A percentile compares a stretch with the other conserved stretches of the same genome.
Evolutionary conservation across 2,113 vertebrate species (phyloP).

Genomic region (Muscicapa adusta): DNA sequence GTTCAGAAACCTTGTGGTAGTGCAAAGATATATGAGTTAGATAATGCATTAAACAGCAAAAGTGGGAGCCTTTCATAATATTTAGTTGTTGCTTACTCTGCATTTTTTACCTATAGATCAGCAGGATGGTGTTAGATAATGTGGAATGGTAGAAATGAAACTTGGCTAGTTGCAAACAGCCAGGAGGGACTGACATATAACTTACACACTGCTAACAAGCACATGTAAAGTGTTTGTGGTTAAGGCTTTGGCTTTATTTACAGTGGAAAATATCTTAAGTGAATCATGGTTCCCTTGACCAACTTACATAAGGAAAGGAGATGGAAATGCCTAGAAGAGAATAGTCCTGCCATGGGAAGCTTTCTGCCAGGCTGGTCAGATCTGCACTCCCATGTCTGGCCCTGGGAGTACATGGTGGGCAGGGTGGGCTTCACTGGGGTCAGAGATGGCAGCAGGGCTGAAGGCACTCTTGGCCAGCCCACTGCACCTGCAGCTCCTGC

Average conservation of each 20-base stretch:
- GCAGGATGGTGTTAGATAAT: neutral
- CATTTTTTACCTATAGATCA: neutral
- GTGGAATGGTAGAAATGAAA: slow-evolving; percentile 7
- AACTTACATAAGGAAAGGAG: neutral
- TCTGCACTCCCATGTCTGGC: neutral
- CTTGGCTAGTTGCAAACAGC: neutral
- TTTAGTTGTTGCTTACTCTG: neutral
- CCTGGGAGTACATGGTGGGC: neutral
- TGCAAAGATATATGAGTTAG: neutral
- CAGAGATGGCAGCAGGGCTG: neutral
- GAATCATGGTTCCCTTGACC: neutral
- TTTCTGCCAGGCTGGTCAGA: neutral
- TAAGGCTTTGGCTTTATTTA: neutral
- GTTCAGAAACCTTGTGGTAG: neutral
- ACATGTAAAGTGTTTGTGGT: neutral
- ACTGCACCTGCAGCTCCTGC: neutral
- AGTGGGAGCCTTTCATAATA: neutral
- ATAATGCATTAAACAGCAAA: neutral
- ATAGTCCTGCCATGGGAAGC: neutral
- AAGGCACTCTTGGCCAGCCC: neutral
- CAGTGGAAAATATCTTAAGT: neutral
- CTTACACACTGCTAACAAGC: neutral
- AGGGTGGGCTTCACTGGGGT: neutral
- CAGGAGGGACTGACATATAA: neutral
- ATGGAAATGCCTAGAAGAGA: neutral